phyloP scores from a whole-genome alignment of 2,797 vertebrate species.

The Cryptoprocta ferox region DNA sequence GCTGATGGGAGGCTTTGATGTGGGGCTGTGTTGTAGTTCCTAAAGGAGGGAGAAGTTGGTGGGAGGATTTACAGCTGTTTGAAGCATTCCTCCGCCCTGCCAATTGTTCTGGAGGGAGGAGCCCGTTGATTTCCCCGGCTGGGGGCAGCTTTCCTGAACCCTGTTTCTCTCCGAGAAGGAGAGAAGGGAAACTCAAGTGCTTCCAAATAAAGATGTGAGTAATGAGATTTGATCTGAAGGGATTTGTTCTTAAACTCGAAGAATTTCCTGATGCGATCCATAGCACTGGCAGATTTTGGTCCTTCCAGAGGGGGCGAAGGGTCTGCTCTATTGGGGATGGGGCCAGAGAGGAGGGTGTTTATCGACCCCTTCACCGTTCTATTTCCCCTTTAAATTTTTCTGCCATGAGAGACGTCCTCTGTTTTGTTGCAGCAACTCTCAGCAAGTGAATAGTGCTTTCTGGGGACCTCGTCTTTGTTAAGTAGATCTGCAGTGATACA shows the following conservation, averaged over 20 bases:
- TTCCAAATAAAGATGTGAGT: constrained; percentile 76
- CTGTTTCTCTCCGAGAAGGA: constrained; percentile 56
- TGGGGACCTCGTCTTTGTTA: constrained; percentile 68
- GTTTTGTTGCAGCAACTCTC: constrained; percentile 58
- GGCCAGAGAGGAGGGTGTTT: neutral
- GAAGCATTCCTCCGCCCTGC: constrained; percentile 72
- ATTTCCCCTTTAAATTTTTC: constrained; percentile 59
- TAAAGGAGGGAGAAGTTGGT: constrained; percentile 67
- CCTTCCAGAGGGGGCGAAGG: neutral
- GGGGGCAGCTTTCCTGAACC: constrained; percentile 59
- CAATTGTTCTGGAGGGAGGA: constrained; percentile 74
- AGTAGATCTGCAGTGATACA: constrained; percentile 71
- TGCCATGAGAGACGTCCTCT: neutral
- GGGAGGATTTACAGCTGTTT: constrained; percentile 78
- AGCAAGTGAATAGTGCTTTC: constrained; percentile 69
- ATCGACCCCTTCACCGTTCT: neutral
- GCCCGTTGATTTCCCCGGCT: constrained; percentile 15
- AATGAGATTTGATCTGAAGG: constrained; percentile 70
- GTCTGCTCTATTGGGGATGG: neutral
- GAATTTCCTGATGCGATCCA: constrained; percentile 40
- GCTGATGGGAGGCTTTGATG: constrained; percentile 68
- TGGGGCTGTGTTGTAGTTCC: constrained; percentile 51
- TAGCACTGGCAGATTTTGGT: neutral
- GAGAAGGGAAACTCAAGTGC: constrained; percentile 70
- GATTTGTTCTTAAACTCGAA: constrained; percentile 55